Conservation (phyloP, 2,113 vertebrate genomes). For the Triplophysa rosa region DNA sequence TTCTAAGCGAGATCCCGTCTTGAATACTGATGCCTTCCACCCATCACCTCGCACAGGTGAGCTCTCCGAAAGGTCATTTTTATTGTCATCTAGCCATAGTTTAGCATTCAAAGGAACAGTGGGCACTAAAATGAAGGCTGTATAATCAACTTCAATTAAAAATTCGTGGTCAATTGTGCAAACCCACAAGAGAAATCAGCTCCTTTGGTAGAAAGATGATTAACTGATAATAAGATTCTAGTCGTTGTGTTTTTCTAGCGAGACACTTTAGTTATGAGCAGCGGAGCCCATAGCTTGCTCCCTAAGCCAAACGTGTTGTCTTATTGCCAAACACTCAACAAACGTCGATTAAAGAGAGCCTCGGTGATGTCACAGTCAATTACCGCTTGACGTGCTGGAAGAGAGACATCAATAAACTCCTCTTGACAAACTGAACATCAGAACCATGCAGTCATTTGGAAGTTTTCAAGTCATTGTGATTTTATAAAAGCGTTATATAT, state of each 20-base stretch:
- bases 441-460: too few relatives aligned
- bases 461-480: too few relatives aligned
- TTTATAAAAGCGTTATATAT: too few relatives aligned
- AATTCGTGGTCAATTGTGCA: slow-evolving; percentile 31
- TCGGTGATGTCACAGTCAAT: neutral
- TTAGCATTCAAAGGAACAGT: slow-evolving; percentile 22
- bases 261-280: slow-evolving; percentile 16
- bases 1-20: slow-evolving; percentile 68
- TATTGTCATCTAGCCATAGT: slow-evolving; percentile 48
- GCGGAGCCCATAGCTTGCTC: neutral
- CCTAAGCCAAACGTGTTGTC: neutral
- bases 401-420: neutral
- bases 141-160: slow-evolving; percentile 45
- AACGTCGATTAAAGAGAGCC: neutral
- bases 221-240: slow-evolving; percentile 42
- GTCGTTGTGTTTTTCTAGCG: neutral
- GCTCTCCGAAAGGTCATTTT: slow-evolving; percentile 56
- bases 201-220: slow-evolving; percentile 32
- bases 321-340: neutral
- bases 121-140: slow-evolving; percentile 38
- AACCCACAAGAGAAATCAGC: slow-evolving; percentile 36
- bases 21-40: slow-evolving; percentile 72
- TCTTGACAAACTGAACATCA: neutral
- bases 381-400: neutral
- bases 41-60: slow-evolving; percentile 67